Percentiles rank a stretch among this genome's conserved stretches.
Evolutionary conservation across 2,888 invertebrate genomes (phyloP).

Genomic region (Ophioninae sp.): DNA sequence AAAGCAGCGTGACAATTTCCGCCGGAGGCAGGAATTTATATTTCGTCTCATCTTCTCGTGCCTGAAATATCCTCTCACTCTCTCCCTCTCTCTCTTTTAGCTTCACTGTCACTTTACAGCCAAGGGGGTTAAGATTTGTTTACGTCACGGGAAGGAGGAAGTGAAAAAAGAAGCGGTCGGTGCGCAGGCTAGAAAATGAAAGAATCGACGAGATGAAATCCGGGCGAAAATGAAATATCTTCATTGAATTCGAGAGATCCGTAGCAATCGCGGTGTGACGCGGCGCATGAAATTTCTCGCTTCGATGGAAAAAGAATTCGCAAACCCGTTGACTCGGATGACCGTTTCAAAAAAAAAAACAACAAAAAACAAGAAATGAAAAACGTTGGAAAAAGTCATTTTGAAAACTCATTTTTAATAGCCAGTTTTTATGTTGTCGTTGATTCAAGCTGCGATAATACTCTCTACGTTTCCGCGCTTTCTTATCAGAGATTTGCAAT

Average conservation of each 20-base stretch:
- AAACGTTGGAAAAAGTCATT: background rate
- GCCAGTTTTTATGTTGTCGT: no score
- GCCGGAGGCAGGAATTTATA: slow-evolving; percentile 64
- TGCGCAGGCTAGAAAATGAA: background rate
- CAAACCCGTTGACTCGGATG: background rate
- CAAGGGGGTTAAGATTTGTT: slow-evolving; percentile 29
- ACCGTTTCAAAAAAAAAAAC: background rate
- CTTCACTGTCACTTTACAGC: slow-evolving; percentile 38
- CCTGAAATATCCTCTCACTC: slow-evolving; percentile 17
- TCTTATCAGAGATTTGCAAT: no score
- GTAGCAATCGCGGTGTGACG: no score
- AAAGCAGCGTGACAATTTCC: slow-evolving; percentile 61
- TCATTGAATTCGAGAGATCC: background rate
- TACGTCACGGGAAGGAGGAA: slow-evolving; percentile 12
- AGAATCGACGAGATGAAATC: slow-evolving; percentile 25
- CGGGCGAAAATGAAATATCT: slow-evolving; percentile 16
- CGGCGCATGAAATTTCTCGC: no score
- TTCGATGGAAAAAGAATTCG: background rate
- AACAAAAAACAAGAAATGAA: slow-evolving; percentile 15
- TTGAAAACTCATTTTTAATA: no score
- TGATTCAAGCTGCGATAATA: no score
- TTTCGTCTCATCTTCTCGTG: slow-evolving; percentile 57
- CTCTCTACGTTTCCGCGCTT: no score
- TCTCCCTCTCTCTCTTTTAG: slow-evolving; percentile 50
- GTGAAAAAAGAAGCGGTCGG: background rate